Base-by-base conservation (phyloP, 2,888 invertebrate species). In the Metacarcinus magister region DNA sequence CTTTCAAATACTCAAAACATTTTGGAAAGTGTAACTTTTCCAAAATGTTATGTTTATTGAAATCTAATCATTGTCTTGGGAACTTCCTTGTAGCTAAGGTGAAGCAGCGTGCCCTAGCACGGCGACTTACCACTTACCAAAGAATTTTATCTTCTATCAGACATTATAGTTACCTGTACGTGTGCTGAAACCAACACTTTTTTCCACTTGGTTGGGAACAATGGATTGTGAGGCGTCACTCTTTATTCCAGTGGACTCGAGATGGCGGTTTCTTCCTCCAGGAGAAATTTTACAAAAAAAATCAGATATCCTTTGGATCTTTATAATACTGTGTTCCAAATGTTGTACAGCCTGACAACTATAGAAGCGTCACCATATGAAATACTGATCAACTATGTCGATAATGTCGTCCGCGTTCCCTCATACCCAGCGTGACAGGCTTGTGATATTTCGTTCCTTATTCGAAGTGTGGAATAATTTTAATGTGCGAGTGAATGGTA, bases 101-200 rank as follows among this genome's bases (percentile, higher is more conserved):
- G 75, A 75, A 75, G 75, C 28, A 1, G 75, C 75, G 75, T 23
- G 75, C 28, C 10, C 87, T 39, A 87, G 32, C 16, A 10, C 13
- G 16, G 87, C 32, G 32, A 39, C 0, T 87, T 39, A 39, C 32
- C 32, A 39, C 32, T 39, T 13, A 39, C 87, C 87, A 23, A n/a
- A 75, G 23, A 75, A 75, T 28, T 75, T 7, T 75, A n/a, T 23
- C 75, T 39, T 87, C 87, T 32, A n/a, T 39, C 87, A 39, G 32
- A 16, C 87, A 32, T 32, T 32, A 39, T 8, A 39, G 39, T 87
- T 39, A 87, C 16, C 39, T 87, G 87, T 32, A 39, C 32, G 39
- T 32, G 2, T 13, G 87, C 87, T 87, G 87, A 87, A 87, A 87
- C 87, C 39, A 87, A 39, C 87, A n/a, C 87, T 39, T 87, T 87